Evolutionary conservation across 1,140 invertebrate species (phyloP).

Genomic region (Cyrtorhinus lividipennis): DNA sequence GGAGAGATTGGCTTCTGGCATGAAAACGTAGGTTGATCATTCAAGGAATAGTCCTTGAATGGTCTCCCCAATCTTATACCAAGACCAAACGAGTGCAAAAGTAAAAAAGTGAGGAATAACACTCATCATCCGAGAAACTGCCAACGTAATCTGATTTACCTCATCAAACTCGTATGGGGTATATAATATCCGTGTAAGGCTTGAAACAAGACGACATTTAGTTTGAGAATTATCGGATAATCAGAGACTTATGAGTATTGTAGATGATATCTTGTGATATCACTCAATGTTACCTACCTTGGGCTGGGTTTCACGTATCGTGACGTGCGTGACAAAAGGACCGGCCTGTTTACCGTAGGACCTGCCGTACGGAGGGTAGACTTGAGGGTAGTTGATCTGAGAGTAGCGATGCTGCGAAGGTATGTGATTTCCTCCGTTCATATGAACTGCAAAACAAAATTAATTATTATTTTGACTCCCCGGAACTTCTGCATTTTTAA

Average conservation of each 20-base stretch:
- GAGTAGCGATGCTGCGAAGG: slow-evolving; percentile 27
- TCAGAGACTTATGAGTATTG: not conserved
- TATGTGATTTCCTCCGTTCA: slow-evolving; percentile 24
- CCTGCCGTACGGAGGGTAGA: slow-evolving; percentile 24
- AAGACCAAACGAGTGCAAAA: too few species aligned
- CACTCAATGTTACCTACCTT: not conserved
- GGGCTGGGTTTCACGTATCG: slow-evolving; percentile 29
- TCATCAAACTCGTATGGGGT: not conserved
- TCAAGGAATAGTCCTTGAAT: too few species aligned
- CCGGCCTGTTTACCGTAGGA: slow-evolving; percentile 33
- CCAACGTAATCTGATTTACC: too few species aligned
- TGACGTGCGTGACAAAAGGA: slow-evolving; percentile 43
- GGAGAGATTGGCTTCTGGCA: too few species aligned
- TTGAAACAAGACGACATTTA: not conserved
- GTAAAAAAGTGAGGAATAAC: too few species aligned
- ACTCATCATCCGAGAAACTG: too few species aligned
- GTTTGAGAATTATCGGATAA: not conserved
- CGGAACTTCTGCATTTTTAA: too few species aligned
- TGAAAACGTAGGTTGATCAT: too few species aligned
- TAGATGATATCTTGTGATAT: not conserved
- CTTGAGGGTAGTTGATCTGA: slow-evolving; percentile 17
- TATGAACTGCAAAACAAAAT: slow-evolving; percentile 21
- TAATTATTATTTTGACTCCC: too few species aligned
- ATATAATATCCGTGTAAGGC: not conserved
- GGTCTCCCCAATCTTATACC: too few species aligned